phyloP scores from a whole-genome alignment of 2,797 vertebrate genomes.

The Myripristis jacobus region DNA sequence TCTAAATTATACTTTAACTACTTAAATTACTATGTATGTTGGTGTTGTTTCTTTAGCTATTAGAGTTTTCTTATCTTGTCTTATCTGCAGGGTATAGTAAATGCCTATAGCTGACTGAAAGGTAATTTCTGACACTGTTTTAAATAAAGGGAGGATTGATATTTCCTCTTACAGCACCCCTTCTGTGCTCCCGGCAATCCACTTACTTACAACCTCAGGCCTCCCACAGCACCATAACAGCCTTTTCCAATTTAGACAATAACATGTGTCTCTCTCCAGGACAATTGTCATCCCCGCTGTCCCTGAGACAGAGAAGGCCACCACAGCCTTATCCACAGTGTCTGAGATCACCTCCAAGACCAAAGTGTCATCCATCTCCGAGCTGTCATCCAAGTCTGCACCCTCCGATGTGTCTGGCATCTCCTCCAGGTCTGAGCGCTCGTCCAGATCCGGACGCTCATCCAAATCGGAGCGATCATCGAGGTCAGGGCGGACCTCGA shows the following conservation, averaged over 20 bases:
- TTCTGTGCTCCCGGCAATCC: too few relatives aligned
- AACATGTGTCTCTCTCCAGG: constrained; percentile 37
- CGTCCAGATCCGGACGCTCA: constrained; percentile 42
- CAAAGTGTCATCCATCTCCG: constrained; percentile 69
- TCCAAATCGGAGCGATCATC: constrained; percentile 34
- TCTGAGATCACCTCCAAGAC: constrained; percentile 71
- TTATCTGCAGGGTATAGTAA: too few relatives aligned
- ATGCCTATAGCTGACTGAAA: too few relatives aligned
- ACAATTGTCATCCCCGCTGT: constrained; percentile 20
- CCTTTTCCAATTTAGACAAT: too few relatives aligned
- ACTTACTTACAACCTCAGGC: too few relatives aligned
- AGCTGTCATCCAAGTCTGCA: constrained; percentile 65
- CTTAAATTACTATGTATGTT: too few relatives aligned
- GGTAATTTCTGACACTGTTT: too few relatives aligned
- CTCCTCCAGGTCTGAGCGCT: constrained; percentile 48
- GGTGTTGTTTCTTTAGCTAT: too few relatives aligned
- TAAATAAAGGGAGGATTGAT: too few relatives aligned
- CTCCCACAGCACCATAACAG: background rate
- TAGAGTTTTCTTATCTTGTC: too few relatives aligned
- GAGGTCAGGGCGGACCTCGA: background rate
- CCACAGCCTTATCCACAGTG: constrained; percentile 58
- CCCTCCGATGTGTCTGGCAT: constrained; percentile 65
- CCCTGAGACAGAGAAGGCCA: constrained; percentile 56
- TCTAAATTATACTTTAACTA: too few relatives aligned
- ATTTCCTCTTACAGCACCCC: too few relatives aligned